Percentiles rank a stretch among this genome's conserved stretches.
phyloP scores from a whole-genome alignment of 2,113 vertebrate species.

The Chiloscyllium plagiosum region DNA sequence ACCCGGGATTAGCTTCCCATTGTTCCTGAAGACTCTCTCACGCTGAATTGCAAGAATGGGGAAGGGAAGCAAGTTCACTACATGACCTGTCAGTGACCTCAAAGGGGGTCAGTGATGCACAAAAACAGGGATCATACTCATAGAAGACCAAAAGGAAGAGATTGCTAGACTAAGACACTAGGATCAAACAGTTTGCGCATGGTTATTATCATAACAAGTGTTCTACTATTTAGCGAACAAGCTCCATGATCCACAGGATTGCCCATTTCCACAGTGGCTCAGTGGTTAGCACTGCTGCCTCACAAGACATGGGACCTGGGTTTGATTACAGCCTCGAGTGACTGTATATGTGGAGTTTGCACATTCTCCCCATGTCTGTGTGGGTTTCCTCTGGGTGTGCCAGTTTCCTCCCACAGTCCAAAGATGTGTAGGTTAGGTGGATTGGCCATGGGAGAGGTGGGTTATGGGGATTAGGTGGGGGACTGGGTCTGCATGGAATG shows the following conservation, averaged over 20 bases:
- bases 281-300: no score
- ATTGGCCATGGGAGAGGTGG: no score
- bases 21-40: slow-evolving; percentile 64
- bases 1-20: slow-evolving; percentile 65
- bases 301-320: no score
- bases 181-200: neutral
- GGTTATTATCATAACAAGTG: neutral
- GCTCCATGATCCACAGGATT: neutral
- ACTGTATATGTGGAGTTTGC: no score
- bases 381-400: no score
- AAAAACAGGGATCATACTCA: neutral
- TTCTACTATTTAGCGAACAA: neutral
- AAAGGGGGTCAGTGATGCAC: slow-evolving; percentile 48
- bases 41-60: slow-evolving; percentile 55
- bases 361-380: no score
- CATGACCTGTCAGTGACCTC: slow-evolving; percentile 45
- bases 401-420: no score
- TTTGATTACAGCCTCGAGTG: no score
- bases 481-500: no score
- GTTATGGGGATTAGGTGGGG: no score
- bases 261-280: neutral
- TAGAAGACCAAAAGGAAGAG: neutral
- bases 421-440: no score
- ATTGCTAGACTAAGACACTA: neutral
- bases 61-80: slow-evolving; percentile 53